Percentiles rank a stretch among this genome's conserved stretches.
phyloP scores from a whole-genome alignment of 2,797 vertebrate species.

The Pterois miles region DNA sequence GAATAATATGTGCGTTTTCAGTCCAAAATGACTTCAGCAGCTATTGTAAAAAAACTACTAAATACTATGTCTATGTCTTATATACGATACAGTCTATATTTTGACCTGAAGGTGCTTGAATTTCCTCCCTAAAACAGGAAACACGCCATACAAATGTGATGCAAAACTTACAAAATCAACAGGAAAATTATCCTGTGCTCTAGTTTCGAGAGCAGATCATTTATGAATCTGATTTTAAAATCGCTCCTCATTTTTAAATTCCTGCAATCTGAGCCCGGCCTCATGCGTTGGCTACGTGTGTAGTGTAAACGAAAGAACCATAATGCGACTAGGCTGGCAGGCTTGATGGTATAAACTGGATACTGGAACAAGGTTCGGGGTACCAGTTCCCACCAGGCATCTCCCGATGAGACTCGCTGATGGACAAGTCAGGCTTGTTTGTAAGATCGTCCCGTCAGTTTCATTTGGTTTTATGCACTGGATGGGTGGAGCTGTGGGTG shows the following conservation, averaged over 20 bases:
- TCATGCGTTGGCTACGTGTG: not conserved
- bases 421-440: conserved; percentile 46
- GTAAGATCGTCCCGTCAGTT: conserved; percentile 46
- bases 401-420: conserved; percentile 27
- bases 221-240: not conserved
- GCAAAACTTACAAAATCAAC: not conserved
- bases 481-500: conserved; percentile 23
- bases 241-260: conserved; percentile 3
- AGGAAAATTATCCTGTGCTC: not conserved
- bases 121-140: not conserved
- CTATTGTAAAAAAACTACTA: too few species aligned
- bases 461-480: conserved; percentile 33
- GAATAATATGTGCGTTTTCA: too few species aligned
- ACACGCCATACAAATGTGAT: not conserved
- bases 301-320: conserved; percentile 26
- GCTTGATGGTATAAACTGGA: conserved; percentile 20
- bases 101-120: not conserved
- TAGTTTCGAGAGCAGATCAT: not conserved
- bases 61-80: too few species aligned
- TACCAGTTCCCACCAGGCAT: conserved; percentile 6
- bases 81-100: not conserved
- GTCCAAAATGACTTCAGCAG: too few species aligned
- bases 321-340: conserved; percentile 13
- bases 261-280: not conserved
- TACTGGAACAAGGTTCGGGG: not conserved